Evolutionary conservation across 1,140 invertebrate genomes (phyloP).

Genomic region (Bicyclus anynana): DNA sequence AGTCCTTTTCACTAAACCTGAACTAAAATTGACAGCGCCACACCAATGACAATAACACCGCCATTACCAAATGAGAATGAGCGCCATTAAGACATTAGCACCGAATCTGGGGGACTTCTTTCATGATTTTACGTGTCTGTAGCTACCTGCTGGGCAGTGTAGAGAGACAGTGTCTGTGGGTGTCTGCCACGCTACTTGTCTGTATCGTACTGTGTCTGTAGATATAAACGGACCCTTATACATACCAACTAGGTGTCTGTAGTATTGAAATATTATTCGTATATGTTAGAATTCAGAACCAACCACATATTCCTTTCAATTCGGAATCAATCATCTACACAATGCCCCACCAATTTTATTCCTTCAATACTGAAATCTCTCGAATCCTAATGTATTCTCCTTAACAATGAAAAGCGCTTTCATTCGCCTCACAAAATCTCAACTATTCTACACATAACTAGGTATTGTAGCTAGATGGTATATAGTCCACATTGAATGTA

Average conservation of each 20-base stretch:
- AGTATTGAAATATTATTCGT: background rate
- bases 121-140: no score
- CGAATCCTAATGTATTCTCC: conserved; percentile 13
- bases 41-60: no score
- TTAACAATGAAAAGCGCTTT: conserved; percentile 16
- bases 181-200: no score
- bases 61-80: no score
- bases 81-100: no score
- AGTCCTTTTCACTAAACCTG: no score
- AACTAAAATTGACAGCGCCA: no score
- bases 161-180: no score
- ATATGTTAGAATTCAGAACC: background rate
- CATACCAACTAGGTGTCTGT: background rate
- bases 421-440: conserved; percentile 16
- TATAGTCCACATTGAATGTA: background rate
- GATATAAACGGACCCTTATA: no score
- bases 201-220: no score
- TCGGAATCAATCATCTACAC: conserved; percentile 7
- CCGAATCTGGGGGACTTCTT: no score
- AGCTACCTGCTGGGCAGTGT: no score
- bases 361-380: conserved; percentile 9
- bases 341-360: conserved; percentile 7
- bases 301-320: conserved; percentile 3
- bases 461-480: background rate
- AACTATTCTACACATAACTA: conserved; percentile 3